Conservation (phyloP, 2,888 invertebrate genomes). For the Macropis europaea region DNA sequence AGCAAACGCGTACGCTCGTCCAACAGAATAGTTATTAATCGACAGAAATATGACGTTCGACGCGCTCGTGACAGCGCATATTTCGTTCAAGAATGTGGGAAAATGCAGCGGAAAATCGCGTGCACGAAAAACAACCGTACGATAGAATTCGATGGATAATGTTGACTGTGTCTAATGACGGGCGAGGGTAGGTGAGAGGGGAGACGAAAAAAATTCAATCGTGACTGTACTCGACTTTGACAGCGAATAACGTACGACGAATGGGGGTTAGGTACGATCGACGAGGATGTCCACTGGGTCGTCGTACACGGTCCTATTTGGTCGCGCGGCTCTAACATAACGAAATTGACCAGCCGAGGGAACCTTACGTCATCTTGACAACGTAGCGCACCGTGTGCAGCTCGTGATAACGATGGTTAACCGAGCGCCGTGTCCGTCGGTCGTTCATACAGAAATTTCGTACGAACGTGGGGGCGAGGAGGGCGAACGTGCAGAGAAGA, state of each 20-base stretch:
- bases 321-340: conserved; percentile 11
- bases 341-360: conserved; percentile 28
- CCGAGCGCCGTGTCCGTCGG: too few species aligned
- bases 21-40: not conserved
- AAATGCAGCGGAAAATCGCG: not conserved
- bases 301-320: conserved; percentile 17
- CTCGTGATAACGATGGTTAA: conserved; percentile 30
- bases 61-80: not conserved
- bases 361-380: conserved; percentile 66
- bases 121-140: conserved; percentile 9
- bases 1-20: not conserved
- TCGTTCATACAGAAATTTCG: too few species aligned
- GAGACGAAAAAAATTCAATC: conserved; percentile 42
- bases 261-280: conserved; percentile 58
- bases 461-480: too few species aligned
- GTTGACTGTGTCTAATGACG: conserved; percentile 36
- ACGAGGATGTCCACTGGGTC: conserved; percentile 23
- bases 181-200: conserved; percentile 26
- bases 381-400: conserved; percentile 61
- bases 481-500: not conserved
- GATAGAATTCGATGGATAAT: conserved; percentile 25
- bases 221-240: conserved; percentile 53
- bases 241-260: conserved; percentile 57
- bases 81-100: not conserved
- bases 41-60: not conserved